Percentiles rank a stretch among this genome's conserved stretches.
phyloP scores from a whole-genome alignment of 2,888 invertebrate genomes.

The Protonemura montana region DNA sequence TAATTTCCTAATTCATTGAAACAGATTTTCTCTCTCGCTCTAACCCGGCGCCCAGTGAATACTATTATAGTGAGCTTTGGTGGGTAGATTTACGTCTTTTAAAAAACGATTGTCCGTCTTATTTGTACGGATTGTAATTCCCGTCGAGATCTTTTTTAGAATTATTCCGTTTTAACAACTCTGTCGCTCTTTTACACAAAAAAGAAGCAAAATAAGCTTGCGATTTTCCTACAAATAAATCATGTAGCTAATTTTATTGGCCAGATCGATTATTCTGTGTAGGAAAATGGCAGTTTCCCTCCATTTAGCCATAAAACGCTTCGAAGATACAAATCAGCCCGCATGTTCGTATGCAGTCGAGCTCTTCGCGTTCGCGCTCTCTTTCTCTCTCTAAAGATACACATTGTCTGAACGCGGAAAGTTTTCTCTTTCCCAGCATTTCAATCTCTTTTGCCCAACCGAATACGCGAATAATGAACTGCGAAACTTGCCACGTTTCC shows the following conservation, averaged over 20 bases:
- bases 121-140: neutral
- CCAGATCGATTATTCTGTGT: neutral
- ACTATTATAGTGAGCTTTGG: neutral
- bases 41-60: neutral
- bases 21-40: slow-evolving; percentile 30
- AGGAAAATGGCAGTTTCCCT: neutral
- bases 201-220: neutral
- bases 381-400: neutral
- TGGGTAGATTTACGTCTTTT: neutral
- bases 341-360: neutral
- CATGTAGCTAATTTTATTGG: neutral
- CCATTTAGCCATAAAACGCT: neutral
- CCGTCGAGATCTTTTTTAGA: neutral
- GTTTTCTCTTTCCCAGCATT: slow-evolving; percentile 4
- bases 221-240: neutral
- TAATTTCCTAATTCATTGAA: slow-evolving; percentile 50
- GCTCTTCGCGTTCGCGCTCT: neutral
- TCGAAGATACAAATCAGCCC: neutral
- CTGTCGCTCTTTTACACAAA: too few relatives aligned
- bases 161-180: neutral
- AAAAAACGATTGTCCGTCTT: neutral
- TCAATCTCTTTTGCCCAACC: neutral
- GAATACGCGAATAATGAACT: neutral
- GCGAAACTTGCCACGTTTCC: neutral
- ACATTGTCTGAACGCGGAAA: neutral